A percentile compares a stretch with the other conserved stretches of the same genome.
Evolutionary conservation across 64 coral and sea anemone genomes (phyloP).

Genomic region (Pachyseris speciosa): DNA sequence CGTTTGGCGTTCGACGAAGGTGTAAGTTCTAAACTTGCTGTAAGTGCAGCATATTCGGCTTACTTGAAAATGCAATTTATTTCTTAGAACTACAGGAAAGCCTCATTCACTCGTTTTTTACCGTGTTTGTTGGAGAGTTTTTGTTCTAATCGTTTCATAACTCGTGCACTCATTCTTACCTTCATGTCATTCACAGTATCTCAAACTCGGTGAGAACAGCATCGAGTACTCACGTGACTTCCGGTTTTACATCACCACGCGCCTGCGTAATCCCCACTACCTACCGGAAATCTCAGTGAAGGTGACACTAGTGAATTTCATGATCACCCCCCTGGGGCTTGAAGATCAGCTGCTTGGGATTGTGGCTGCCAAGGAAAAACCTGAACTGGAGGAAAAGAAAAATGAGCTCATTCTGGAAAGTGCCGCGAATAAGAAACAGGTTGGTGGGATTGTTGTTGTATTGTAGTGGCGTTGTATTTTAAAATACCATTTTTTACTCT

Average conservation of each 20-base stretch:
- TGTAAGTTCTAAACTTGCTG: too few species aligned
- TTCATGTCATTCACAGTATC: slow-evolving; percentile 64
- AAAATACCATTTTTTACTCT: neutral
- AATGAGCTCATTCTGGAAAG: slow-evolving; percentile 95
- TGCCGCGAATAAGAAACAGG: slow-evolving; percentile 99
- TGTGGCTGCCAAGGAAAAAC: slow-evolving; percentile 97
- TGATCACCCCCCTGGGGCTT: slow-evolving; percentile 98
- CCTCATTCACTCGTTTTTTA: neutral
- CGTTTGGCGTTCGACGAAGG: too few species aligned
- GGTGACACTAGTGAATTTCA: slow-evolving; percentile 98
- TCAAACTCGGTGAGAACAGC: slow-evolving; percentile 97
- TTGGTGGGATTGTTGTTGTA: too few species aligned
- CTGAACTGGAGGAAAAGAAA: slow-evolving; percentile 98
- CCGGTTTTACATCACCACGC: slow-evolving; percentile 98
- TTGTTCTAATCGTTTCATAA: neutral
- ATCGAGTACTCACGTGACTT: slow-evolving; percentile 99
- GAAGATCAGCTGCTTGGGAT: slow-evolving; percentile 98
- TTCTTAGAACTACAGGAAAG: too few species aligned
- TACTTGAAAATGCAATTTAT: too few species aligned
- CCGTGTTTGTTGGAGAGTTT: neutral
- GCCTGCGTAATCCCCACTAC: slow-evolving; percentile 99
- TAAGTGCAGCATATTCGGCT: too few species aligned
- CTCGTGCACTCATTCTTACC: neutral
- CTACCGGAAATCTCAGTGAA: slow-evolving; percentile 97
- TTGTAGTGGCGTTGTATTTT: too few species aligned